A percentile compares a stretch with the other conserved stretches of the same genome.
Evolutionary conservation across 2,888 invertebrate genomes (phyloP).

Genomic region (Endotricha flammealis): DNA sequence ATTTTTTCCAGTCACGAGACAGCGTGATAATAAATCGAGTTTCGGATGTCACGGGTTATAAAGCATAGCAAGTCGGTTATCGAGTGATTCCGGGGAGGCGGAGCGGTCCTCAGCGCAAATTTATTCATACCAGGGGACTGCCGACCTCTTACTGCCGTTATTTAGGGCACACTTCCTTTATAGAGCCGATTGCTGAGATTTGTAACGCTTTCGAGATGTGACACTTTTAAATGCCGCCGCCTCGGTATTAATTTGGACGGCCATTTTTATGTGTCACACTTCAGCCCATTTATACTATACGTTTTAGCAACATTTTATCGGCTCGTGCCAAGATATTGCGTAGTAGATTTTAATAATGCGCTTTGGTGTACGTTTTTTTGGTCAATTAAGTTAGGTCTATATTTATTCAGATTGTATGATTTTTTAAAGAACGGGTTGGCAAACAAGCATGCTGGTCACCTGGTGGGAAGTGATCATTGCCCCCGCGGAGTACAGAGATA

Average conservation of each 20-base stretch:
- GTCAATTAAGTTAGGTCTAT: too few species aligned
- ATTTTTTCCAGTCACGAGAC: conserved; percentile 44
- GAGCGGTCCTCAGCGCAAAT: conserved; percentile 51
- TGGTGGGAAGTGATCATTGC: too few species aligned
- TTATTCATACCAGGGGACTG: conserved; percentile 66
- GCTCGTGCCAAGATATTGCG: neutral
- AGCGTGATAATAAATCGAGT: conserved; percentile 70
- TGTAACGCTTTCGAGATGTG: conserved; percentile 27
- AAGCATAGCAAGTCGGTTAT: conserved; percentile 74
- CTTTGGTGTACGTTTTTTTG: too few species aligned
- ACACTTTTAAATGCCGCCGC: conserved; percentile 29
- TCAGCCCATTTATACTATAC: neutral
- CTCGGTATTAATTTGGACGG: conserved; percentile 24
- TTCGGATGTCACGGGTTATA: conserved; percentile 76
- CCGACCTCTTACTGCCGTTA: conserved; percentile 64
- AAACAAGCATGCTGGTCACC: too few species aligned
- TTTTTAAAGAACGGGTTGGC: too few species aligned
- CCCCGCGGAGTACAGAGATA: too few species aligned
- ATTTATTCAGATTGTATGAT: too few species aligned
- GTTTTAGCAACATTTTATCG: neutral
- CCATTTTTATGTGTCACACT: neutral
- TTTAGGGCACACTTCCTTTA: conserved; percentile 71
- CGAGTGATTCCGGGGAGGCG: conserved; percentile 67
- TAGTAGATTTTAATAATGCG: too few species aligned
- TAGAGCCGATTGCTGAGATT: conserved; percentile 37